Percentiles rank a stretch among this genome's conserved stretches.
phyloP scores from a whole-genome alignment of 2,113 vertebrate species.

The Hemiscyllium ocellatum region DNA sequence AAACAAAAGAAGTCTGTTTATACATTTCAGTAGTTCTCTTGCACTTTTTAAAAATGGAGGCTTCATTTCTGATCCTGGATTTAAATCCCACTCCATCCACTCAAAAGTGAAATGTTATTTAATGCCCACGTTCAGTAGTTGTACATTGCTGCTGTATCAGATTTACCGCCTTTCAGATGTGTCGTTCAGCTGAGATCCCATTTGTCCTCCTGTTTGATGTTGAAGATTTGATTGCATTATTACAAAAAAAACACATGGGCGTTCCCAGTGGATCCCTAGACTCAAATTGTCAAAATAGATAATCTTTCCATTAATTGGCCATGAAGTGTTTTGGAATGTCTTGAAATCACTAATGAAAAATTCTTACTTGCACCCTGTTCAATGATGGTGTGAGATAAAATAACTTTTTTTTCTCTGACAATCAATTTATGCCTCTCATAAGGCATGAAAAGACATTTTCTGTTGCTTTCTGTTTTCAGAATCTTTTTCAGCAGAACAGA shows the following conservation, averaged over 20 bases:
- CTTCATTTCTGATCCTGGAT: background rate
- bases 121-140: background rate
- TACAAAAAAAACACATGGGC: background rate
- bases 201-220: background rate
- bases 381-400: background rate
- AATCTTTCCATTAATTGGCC: too few species aligned
- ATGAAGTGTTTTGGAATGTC: background rate
- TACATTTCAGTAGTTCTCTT: background rate
- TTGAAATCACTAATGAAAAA: background rate
- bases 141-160: background rate
- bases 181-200: background rate
- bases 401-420: background rate
- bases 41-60: background rate
- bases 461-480: background rate
- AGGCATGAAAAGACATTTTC: background rate
- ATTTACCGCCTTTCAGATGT: background rate
- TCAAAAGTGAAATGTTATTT: background rate
- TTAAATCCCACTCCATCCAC: background rate
- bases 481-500: background rate
- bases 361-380: background rate
- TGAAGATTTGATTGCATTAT: background rate
- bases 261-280: background rate
- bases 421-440: background rate
- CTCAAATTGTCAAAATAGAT: background rate
- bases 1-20: background rate